Conservation (phyloP, 2,888 invertebrate species). For the Drosophila subquinaria region DNA sequence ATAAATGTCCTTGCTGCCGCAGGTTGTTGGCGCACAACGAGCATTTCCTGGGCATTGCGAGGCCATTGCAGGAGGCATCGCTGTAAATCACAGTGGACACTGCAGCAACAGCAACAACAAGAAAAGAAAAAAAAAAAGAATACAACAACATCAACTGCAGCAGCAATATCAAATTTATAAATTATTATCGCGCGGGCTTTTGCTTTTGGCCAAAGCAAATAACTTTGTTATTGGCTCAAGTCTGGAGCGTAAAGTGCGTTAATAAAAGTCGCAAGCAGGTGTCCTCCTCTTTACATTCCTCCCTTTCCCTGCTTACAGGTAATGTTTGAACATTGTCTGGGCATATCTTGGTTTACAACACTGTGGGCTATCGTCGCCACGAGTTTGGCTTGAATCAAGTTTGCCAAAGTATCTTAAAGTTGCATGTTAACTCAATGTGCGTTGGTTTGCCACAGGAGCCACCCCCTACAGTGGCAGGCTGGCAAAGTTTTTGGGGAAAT, state of each 20-base stretch:
- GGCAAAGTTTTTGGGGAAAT: constrained; percentile 69
- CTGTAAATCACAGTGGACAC: constrained; percentile 79
- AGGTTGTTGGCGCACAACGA: constrained; percentile 69
- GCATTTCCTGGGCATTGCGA: constrained; percentile 51
- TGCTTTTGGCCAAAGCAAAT: constrained; percentile 32
- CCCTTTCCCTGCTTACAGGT: constrained; percentile 9
- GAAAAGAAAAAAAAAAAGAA: not conserved
- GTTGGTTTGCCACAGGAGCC: constrained; percentile 46
- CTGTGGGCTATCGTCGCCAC: constrained; percentile 49
- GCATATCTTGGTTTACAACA: constrained; percentile 65
- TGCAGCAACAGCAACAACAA: constrained; percentile 52
- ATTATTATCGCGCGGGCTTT: constrained; percentile 59
- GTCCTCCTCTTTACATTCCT: not conserved
- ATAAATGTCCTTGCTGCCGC: constrained; percentile 79
- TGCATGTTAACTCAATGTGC: constrained; percentile 76
- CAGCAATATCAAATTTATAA: constrained; percentile 71
- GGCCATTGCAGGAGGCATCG: constrained; percentile 70
- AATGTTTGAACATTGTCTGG: constrained; percentile 71
- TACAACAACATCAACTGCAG: constrained; percentile 13
- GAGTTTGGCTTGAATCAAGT: constrained; percentile 55
- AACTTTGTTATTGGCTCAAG: constrained; percentile 59
- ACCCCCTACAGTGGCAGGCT: constrained; percentile 37
- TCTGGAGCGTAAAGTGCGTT: constrained; percentile 58
- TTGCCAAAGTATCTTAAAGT: constrained; percentile 73
- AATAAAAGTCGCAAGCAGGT: constrained; percentile 68